Base-by-base conservation (phyloP, 1,140 invertebrate genomes). In the Heliconius congener region DNA sequence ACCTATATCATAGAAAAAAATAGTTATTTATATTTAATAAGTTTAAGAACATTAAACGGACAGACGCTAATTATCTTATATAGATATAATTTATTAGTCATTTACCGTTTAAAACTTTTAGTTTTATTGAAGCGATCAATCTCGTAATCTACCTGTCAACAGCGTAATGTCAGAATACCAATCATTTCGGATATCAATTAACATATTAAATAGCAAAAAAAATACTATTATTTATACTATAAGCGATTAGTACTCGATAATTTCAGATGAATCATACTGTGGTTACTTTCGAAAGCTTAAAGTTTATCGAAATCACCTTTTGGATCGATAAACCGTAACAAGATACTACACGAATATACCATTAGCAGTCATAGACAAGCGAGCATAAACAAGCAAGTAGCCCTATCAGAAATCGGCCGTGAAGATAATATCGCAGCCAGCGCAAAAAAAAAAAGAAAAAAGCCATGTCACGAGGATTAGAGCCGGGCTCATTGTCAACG, bases 391-490 rank as follows among this genome's bases (percentile, higher is more conserved):
- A 91, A 90, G 84, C 81, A 87, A 84, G 86, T 92, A 90, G 90
- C 88, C 83, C 86, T 91, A 92, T 92, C 91, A 88, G 87, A 88
- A 91, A 92, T 91, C 91, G 86, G 82, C 83, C 87, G 82, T 81
- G 81, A 80, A 90, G 91, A 93, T 91, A 90, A 89, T 87, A 90
- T 90, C 89, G 81, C 78, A 74, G 80, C 86, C 84, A 83, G 88
- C 85, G 83, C 84, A 80, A 85, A 91, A 84, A 85, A 57, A 84
- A 85, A 81, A 85, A 85, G 88, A 88, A 90, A 82, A 86, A 84
- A 87, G 86, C 86, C 91, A 90, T 90, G 91, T 92, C 91, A 91
- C 81, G 84, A 83, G 91, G 92, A 94, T 93, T 93, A 94, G 82
- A 85, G 85, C 83, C 83, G 84, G 80, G 85, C 85, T 90, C 86